Evolutionary conservation across 30 jellyfish, hydroid and myxozoan species (phyloP).

Genomic region (Rhopilema esculentum): DNA sequence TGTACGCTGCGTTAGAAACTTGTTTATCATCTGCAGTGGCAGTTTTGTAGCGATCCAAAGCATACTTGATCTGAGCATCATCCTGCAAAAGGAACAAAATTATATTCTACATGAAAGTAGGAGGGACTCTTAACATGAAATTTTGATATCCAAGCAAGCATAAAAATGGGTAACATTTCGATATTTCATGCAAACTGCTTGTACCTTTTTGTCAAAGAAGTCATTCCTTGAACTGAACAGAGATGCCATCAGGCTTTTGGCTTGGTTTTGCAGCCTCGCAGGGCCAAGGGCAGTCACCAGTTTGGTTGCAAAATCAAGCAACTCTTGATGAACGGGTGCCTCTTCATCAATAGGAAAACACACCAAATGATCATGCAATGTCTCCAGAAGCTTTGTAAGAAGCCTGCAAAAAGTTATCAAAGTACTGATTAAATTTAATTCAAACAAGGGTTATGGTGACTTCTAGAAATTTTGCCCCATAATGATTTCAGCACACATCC

Average conservation of each 20-base stretch:
- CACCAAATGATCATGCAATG: slow-evolving; percentile 37
- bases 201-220: slow-evolving; percentile 61
- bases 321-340: slow-evolving; percentile 21
- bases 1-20: slow-evolving; percentile 25
- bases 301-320: slow-evolving; percentile 50
- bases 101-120: too few relatives aligned
- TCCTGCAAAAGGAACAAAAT: slow-evolving; percentile 63
- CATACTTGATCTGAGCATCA: slow-evolving; percentile 72
- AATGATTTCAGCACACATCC: too few relatives aligned
- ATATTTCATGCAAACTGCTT: too few relatives aligned
- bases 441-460: neutral
- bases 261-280: slow-evolving; percentile 45
- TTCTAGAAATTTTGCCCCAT: neutral
- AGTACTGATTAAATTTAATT: neutral
- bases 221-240: slow-evolving; percentile 77
- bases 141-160: too few relatives aligned
- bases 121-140: too few relatives aligned
- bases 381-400: slow-evolving; percentile 46
- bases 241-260: slow-evolving; percentile 72
- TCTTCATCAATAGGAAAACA: slow-evolving; percentile 49
- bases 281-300: slow-evolving; percentile 19
- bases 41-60: slow-evolving; percentile 57
- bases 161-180: too few relatives aligned
- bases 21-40: slow-evolving; percentile 26
- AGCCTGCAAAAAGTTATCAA: slow-evolving; percentile 15